A percentile compares a stretch with the other conserved stretches of the same genome.
These are phyloP conservation scores for Nasua narica DNA, from an alignment of 2,797 vertebrate genomes.

Conservation along the genomic window DNA sequence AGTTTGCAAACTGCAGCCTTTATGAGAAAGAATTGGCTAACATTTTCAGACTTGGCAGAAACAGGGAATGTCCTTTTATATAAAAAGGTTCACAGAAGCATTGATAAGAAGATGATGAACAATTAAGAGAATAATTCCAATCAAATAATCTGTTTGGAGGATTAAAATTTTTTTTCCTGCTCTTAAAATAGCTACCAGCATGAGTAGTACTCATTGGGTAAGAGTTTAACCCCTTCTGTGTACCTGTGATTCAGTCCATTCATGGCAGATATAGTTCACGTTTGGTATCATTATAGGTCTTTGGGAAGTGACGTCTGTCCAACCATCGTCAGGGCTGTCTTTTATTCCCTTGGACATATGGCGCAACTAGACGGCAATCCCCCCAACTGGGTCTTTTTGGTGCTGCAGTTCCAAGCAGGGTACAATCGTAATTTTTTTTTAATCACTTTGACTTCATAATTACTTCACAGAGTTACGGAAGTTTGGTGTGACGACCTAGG, in stretches of 20 bases:
- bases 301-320: neutral
- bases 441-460: neutral
- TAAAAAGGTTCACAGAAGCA: neutral
- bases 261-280: neutral
- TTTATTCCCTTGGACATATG: neutral
- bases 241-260: neutral
- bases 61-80: neutral
- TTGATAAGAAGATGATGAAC: neutral
- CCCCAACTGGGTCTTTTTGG: neutral
- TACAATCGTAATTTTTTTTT: neutral
- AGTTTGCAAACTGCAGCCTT: neutral
- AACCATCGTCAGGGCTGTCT: neutral
- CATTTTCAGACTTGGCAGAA: neutral
- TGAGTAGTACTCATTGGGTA: neutral
- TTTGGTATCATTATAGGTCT: neutral
- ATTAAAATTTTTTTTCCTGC: neutral
- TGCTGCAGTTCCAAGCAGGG: neutral
- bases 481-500: neutral
- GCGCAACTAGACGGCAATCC: fast-evolving
- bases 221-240: neutral
- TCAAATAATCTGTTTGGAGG: neutral
- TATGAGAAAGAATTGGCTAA: neutral
- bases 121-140: neutral
- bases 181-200: neutral
- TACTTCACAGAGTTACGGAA: neutral